phyloP scores from a whole-genome alignment of 2,888 invertebrate species.

The Platypus cylindrus region DNA sequence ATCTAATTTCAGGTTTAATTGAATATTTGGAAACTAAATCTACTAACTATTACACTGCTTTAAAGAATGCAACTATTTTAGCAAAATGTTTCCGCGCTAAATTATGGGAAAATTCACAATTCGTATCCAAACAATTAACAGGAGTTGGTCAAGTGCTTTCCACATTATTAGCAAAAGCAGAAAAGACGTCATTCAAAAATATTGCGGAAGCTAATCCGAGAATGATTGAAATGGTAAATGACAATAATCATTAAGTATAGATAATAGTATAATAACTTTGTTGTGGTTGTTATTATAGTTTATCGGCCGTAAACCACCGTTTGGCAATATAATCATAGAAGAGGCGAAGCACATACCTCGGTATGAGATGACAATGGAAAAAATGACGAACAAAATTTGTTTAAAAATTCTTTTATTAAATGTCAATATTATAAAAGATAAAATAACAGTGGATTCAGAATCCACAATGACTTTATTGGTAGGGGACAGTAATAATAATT shows the following conservation, averaged over 20 bases:
- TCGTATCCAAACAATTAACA: slow-evolving; percentile 54
- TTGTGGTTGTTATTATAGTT: slow-evolving; percentile 2
- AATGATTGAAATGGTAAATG: slow-evolving; percentile 53
- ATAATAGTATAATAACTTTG: no score
- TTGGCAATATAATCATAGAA: slow-evolving; percentile 53
- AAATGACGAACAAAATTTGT: slow-evolving; percentile 19
- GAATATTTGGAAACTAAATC: slow-evolving; percentile 41
- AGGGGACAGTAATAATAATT: slow-evolving; percentile 51
- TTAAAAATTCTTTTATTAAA: slow-evolving; percentile 33
- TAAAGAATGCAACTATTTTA: slow-evolving; percentile 47
- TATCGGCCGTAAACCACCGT: slow-evolving; percentile 48
- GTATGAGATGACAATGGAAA: slow-evolving; percentile 39
- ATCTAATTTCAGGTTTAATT: slow-evolving; percentile 38
- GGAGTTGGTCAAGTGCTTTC: slow-evolving; percentile 58
- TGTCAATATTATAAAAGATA: slow-evolving; percentile 34
- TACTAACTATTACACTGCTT: slow-evolving; percentile 36
- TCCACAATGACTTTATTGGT: slow-evolving; percentile 48
- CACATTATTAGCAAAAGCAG: slow-evolving; percentile 48
- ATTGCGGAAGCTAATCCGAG: slow-evolving; percentile 55
- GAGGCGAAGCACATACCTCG: slow-evolving; percentile 50
- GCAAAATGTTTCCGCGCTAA: slow-evolving; percentile 53
- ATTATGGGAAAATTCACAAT: slow-evolving; percentile 64
- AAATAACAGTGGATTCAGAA: slow-evolving; percentile 37
- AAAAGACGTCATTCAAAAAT: slow-evolving; percentile 51
- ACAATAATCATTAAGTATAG: not conserved